Conservation (phyloP, 2,888 invertebrate species). For the Oxycera nigricornis region DNA sequence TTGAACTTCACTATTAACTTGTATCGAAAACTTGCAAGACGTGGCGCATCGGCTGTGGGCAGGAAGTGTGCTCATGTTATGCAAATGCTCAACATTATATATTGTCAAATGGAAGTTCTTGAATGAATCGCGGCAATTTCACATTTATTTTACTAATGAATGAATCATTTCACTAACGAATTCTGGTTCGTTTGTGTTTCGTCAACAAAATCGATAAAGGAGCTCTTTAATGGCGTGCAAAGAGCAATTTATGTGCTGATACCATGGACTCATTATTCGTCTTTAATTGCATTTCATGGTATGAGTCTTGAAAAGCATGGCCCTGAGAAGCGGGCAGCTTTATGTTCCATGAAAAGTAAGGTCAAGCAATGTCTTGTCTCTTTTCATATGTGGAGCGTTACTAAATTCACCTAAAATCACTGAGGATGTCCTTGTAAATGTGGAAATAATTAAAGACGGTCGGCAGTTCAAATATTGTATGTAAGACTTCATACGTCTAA, state of each 20-base stretch:
- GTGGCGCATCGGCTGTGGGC: not conserved
- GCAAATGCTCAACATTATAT: constrained; percentile 9
- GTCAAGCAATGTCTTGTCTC: no score
- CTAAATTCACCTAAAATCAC: no score
- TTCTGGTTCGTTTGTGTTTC: not conserved
- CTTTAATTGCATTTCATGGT: no score
- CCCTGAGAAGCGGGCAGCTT: no score
- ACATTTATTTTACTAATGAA: not conserved
- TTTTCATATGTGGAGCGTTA: no score
- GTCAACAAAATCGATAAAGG: not conserved
- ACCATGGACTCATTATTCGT: no score
- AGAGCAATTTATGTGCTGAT: not conserved
- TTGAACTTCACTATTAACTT: not conserved
- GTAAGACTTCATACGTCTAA: no score
- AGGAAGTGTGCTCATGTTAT: not conserved
- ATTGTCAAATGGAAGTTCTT: not conserved
- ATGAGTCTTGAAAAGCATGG: no score
- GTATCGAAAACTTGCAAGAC: not conserved
- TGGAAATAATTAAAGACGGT: no score
- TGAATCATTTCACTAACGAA: not conserved
- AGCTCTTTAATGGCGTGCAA: not conserved
- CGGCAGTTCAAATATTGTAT: no score
- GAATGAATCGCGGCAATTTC: not conserved
- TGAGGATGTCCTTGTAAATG: no score
- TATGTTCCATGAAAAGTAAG: no score